These are phyloP conservation scores for Bubo bubo DNA, from an alignment of 2,113 vertebrate species.

Conservation along the genomic window DNA sequence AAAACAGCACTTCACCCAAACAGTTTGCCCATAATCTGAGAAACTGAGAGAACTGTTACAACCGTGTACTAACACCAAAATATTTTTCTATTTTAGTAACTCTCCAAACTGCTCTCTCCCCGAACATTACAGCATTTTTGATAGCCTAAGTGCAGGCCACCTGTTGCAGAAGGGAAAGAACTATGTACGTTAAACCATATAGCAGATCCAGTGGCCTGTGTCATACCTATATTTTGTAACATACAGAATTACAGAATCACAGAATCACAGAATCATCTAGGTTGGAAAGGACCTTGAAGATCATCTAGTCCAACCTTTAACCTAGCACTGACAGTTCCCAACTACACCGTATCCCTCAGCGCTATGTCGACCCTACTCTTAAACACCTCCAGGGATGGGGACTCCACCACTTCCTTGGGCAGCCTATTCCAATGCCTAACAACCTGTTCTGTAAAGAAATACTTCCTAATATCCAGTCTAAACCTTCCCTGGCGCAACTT, in stretches of 20 bases:
- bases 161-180: not conserved
- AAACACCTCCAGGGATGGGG: no score
- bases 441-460: no score
- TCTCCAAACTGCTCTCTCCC: not conserved
- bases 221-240: not conserved
- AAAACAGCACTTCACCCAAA: not conserved
- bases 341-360: no score
- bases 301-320: no score
- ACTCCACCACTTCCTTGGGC: no score
- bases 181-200: not conserved
- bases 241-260: not conserved
- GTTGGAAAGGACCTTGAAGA: no score
- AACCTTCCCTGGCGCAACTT: no score
- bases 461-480: no score
- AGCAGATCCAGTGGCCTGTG: not conserved
- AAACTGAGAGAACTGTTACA: not conserved
- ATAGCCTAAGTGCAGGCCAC: not conserved
- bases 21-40: not conserved
- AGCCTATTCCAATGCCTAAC: no score
- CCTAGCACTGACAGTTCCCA: no score
- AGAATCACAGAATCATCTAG: no score
- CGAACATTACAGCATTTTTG: not conserved
- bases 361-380: no score
- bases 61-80: not conserved
- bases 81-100: not conserved